Evolutionary conservation across 2,113 vertebrate genomes (phyloP).

Genomic region (Tupaia tana): DNA sequence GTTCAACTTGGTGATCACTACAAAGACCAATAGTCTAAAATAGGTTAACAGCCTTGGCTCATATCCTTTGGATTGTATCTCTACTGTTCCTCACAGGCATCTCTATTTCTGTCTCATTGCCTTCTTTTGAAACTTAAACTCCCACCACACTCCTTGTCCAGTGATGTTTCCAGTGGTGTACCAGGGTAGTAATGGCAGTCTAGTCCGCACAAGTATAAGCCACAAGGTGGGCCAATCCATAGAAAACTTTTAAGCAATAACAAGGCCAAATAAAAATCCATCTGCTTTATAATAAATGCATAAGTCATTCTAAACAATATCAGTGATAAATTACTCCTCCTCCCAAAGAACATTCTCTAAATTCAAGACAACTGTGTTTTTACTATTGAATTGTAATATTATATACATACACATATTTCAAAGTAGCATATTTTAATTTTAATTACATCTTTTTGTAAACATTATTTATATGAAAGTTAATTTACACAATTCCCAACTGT

Average conservation of each 20-base stretch:
- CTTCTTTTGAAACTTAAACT: neutral
- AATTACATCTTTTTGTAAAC: conserved; percentile 25
- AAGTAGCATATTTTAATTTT: conserved; percentile 17
- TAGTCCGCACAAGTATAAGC: neutral
- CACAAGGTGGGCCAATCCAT: neutral
- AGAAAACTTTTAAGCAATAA: neutral
- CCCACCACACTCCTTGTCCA: neutral
- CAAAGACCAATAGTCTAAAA: neutral
- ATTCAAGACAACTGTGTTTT: conserved; percentile 44
- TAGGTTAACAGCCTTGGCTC: neutral
- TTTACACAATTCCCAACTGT: conserved; percentile 3
- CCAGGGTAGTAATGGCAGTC: neutral
- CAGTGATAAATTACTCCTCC: neutral
- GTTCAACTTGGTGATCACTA: neutral
- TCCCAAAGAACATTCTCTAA: neutral
- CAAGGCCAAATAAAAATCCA: neutral
- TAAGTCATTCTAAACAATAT: neutral
- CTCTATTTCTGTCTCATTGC: neutral
- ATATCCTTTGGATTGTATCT: neutral
- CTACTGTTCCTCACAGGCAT: neutral
- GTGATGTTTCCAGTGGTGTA: neutral
- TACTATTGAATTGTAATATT: neutral
- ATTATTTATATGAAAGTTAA: conserved; percentile 46
- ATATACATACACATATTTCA: neutral
- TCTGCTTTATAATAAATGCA: neutral